Conservation (phyloP, 2,888 invertebrate species). For the Nymphalis polychloros region DNA sequence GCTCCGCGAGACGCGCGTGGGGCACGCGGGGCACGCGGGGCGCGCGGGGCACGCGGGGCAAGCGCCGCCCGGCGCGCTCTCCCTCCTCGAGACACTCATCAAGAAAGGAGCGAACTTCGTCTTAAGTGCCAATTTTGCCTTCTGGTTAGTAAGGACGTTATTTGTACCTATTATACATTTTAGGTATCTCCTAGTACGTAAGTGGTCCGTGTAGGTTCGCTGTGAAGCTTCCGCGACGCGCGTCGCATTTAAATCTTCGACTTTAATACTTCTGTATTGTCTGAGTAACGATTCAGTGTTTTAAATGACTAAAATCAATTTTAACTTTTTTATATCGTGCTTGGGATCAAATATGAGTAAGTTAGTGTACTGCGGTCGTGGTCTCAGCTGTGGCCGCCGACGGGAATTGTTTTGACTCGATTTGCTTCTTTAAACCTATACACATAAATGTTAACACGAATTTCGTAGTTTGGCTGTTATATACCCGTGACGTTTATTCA, state of each 20-base stretch:
- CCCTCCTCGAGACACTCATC: conserved; percentile 56
- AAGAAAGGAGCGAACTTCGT: conserved; percentile 70
- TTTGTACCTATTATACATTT: conserved; percentile 79
- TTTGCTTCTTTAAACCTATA: conserved; percentile 47
- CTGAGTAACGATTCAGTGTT: conserved; percentile 27
- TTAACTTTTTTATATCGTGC: conserved; percentile 70
- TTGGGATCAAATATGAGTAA: conserved; percentile 79
- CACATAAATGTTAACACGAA: conserved; percentile 62
- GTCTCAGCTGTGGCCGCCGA: conserved; percentile 24
- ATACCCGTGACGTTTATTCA: conserved; percentile 53
- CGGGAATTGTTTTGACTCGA: conserved; percentile 27
- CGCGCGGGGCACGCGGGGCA: conserved; percentile 9
- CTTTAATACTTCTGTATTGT: conserved; percentile 16
- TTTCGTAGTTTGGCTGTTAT: conserved; percentile 64
- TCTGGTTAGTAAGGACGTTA: conserved; percentile 80
- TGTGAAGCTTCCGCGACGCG: conserved; percentile 53
- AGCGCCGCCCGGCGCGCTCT: conserved; percentile 38
- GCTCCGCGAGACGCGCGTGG: conserved; percentile 22
- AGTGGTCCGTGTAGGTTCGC: conserved; percentile 68
- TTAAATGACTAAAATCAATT: conserved; percentile 43
- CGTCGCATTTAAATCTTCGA: conserved; percentile 12
- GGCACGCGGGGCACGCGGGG: conserved; percentile 12
- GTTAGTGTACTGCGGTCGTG: conserved; percentile 48
- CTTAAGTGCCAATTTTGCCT: conserved; percentile 83
- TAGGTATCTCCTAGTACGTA: conserved; percentile 78